phyloP scores from a whole-genome alignment of 2,888 invertebrate species.

The Arctia plantaginis region DNA sequence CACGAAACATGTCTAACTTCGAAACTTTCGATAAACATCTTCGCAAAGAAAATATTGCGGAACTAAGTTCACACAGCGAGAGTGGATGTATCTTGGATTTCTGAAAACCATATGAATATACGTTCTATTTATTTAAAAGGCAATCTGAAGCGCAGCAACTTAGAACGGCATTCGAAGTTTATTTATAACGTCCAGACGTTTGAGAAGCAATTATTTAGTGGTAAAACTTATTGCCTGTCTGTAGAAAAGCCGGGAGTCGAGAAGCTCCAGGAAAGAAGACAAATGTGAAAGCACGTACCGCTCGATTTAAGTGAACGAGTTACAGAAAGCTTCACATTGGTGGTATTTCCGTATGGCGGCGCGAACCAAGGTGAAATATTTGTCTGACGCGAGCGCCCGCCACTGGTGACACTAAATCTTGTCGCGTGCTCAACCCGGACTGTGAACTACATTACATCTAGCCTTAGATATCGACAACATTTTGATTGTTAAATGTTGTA shows the following conservation, averaged over 20 bases:
- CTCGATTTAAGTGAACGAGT: slow-evolving; percentile 56
- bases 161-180: slow-evolving; percentile 23
- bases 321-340: slow-evolving; percentile 46
- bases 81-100: slow-evolving; percentile 27
- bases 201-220: slow-evolving; percentile 56
- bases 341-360: slow-evolving; percentile 65
- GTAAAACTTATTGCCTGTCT: slow-evolving; percentile 57
- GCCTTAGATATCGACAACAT: slow-evolving; percentile 64
- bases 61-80: slow-evolving; percentile 35
- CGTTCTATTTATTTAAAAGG: slow-evolving; percentile 18
- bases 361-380: slow-evolving; percentile 78
- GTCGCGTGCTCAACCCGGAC: slow-evolving; percentile 72
- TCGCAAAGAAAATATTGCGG: slow-evolving; percentile 45
- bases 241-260: slow-evolving; percentile 38
- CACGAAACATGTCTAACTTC: slow-evolving; percentile 57
- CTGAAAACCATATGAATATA: not conserved
- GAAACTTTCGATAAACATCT: slow-evolving; percentile 53
- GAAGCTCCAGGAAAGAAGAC: slow-evolving; percentile 41
- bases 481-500: slow-evolving; percentile 47
- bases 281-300: slow-evolving; percentile 45
- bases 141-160: slow-evolving; percentile 12
- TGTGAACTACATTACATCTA: slow-evolving; percentile 55
- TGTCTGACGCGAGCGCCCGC: slow-evolving; percentile 67
- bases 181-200: slow-evolving; percentile 41
- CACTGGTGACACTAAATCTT: slow-evolving; percentile 74